Evolutionary conservation across 2,113 vertebrate species (phyloP).

Genomic region (Jacana jacana): DNA sequence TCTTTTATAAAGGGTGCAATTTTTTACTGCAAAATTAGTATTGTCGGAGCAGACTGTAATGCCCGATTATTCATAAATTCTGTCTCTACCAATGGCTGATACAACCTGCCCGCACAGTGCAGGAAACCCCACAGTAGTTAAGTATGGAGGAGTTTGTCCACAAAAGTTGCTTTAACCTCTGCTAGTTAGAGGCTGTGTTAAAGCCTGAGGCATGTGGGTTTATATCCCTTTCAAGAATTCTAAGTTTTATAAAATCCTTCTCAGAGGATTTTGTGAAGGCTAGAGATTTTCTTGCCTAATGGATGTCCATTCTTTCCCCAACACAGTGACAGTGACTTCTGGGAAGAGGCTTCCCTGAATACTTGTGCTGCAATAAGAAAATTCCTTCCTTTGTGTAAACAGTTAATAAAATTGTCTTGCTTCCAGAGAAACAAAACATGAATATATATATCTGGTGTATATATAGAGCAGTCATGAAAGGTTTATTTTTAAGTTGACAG

Average conservation of each 20-base stretch:
- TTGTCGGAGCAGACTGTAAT: not conserved
- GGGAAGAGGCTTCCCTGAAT: not conserved
- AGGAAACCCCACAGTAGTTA: not conserved
- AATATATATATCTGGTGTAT: not conserved
- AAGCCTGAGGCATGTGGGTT: not conserved
- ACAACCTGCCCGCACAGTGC: not conserved
- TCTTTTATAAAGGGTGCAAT: not conserved
- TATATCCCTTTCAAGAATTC: not conserved
- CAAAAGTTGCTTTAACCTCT: not conserved
- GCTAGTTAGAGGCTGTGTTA: not conserved
- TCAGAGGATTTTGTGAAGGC: not conserved
- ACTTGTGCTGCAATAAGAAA: not conserved
- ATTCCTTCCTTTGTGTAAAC: not conserved
- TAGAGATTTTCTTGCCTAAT: not conserved
- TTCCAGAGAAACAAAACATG: not conserved
- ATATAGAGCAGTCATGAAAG: not conserved
- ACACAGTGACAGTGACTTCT: not conserved
- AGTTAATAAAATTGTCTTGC: not conserved
- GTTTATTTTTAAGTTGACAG: not conserved
- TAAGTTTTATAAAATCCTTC: not conserved
- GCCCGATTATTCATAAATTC: not conserved
- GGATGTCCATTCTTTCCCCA: not conserved
- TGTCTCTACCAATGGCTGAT: not conserved
- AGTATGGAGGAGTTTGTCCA: slow-evolving; percentile 2
- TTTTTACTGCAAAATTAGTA: not conserved